These are phyloP conservation scores for Mythimna albipuncta DNA, from an alignment of 2,888 invertebrate genomes.

Conservation along the genomic window DNA sequence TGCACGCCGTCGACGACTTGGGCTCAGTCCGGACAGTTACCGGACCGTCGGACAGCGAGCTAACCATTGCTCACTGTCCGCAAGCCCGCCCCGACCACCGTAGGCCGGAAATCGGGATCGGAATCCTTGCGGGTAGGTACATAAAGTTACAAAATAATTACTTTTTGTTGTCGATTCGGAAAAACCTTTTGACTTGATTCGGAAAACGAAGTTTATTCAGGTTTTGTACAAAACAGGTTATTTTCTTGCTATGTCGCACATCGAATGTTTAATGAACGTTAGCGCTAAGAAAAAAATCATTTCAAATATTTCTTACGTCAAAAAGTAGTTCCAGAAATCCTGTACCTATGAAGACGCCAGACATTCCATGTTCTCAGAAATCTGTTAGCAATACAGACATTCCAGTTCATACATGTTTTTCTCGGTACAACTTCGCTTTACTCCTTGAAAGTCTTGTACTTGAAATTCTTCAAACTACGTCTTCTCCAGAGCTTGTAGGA, in stretches of 20 bases:
- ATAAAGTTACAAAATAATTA: too few species aligned
- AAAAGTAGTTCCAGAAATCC: not conserved
- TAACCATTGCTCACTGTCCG: too few species aligned
- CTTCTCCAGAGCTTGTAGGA: not conserved
- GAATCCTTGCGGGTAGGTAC: too few species aligned
- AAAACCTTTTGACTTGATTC: too few species aligned
- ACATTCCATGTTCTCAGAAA: not conserved
- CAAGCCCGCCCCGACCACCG: too few species aligned
- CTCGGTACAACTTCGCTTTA: not conserved
- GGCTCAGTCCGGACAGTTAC: too few species aligned
- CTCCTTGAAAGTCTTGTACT: not conserved
- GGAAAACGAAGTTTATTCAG: too few species aligned
- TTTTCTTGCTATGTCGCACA: not conserved
- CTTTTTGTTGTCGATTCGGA: too few species aligned
- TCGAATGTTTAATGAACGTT: not conserved
- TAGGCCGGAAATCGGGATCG: too few species aligned
- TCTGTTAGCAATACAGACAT: not conserved
- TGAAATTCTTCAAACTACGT: not conserved
- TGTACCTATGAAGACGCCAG: not conserved
- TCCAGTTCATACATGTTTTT: not conserved
- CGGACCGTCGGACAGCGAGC: too few species aligned
- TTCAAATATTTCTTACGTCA: not conserved
- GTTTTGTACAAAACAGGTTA: not conserved
- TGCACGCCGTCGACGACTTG: too few species aligned
- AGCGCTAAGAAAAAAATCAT: not conserved